These are phyloP conservation scores for Paelopatides confundens DNA, from an alignment of 53 echinoderm and acorn worm genomes.

Conservation along the genomic window DNA sequence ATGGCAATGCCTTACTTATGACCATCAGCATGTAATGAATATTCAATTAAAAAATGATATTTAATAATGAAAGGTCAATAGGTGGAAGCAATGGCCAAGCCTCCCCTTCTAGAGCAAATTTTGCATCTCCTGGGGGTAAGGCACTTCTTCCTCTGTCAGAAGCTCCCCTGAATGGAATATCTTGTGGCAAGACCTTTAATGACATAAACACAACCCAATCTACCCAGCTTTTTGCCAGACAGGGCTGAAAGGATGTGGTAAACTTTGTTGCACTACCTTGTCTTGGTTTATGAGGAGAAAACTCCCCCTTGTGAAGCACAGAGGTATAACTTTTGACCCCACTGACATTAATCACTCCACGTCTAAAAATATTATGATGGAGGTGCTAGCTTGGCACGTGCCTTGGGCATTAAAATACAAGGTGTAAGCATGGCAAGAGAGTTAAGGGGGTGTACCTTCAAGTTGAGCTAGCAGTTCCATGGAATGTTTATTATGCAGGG, in stretches of 20 bases:
- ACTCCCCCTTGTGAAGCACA: slow-evolving; percentile 17
- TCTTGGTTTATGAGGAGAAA: slow-evolving; percentile 14
- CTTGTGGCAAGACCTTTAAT: slow-evolving; percentile 20
- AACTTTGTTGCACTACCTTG: background rate
- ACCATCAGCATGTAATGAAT: background rate
- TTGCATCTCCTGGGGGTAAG: background rate
- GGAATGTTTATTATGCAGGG: slow-evolving; percentile 42
- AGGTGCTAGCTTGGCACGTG: slow-evolving; percentile 19
- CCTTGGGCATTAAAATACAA: slow-evolving; percentile 15
- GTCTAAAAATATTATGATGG: slow-evolving; percentile 47
- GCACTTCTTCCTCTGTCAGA: slow-evolving; percentile 3
- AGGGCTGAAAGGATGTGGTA: slow-evolving; percentile 35
- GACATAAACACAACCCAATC: slow-evolving; percentile 21
- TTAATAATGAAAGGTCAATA: background rate
- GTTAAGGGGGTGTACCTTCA: background rate
- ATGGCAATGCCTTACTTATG: too few species aligned
- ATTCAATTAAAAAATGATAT: background rate
- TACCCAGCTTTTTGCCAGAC: background rate
- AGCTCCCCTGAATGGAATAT: background rate
- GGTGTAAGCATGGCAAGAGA: slow-evolving; percentile 9
- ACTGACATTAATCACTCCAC: slow-evolving; percentile 21
- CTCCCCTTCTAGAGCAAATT: background rate
- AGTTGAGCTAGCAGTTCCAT: slow-evolving; percentile 4
- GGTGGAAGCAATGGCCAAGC: background rate
- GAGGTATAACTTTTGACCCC: slow-evolving; percentile 30